phyloP scores from a whole-genome alignment of 1,140 invertebrate genomes.

The Rhyzopertha dominica region DNA sequence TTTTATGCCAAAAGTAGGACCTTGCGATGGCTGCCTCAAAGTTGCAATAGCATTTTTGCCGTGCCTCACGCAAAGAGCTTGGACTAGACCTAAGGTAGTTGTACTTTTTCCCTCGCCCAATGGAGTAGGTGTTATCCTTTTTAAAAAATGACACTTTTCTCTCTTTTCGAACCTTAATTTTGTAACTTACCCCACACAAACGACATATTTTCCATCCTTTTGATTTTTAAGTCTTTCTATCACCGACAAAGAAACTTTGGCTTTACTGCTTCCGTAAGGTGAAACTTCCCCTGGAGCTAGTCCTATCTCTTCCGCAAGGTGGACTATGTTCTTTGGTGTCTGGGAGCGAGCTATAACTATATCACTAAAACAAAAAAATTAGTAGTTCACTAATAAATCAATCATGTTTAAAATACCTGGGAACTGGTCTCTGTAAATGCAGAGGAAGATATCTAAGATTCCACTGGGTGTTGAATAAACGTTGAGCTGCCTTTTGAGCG shows the following conservation, averaged over 20 bases:
- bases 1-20: constrained; percentile 98
- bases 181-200: constrained; percentile 83
- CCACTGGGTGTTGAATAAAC: constrained; percentile 57
- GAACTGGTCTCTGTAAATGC: constrained; percentile 59
- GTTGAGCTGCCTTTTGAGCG: constrained; percentile 60
- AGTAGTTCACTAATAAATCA: constrained; percentile 8
- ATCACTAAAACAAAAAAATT: constrained; percentile 58
- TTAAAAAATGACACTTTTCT: no score
- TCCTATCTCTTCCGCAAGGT: constrained; percentile 81
- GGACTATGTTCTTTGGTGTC: constrained; percentile 76
- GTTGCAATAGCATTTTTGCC: constrained; percentile 89
- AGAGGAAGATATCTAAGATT: constrained; percentile 58
- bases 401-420: constrained; percentile 54
- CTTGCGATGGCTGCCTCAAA: constrained; percentile 96
- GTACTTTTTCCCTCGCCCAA: constrained; percentile 98
- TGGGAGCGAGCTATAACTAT: constrained; percentile 85
- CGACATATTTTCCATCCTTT: constrained; percentile 85
- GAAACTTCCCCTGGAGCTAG: constrained; percentile 76
- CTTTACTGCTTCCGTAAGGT: constrained; percentile 90
- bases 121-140: constrained; percentile 95
- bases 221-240: constrained; percentile 68
- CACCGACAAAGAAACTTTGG: constrained; percentile 85
- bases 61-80: constrained; percentile 83
- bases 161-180: no score
- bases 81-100: constrained; percentile 88